Conservation (phyloP, 2,888 invertebrate species). For the Ctena decussata region DNA sequence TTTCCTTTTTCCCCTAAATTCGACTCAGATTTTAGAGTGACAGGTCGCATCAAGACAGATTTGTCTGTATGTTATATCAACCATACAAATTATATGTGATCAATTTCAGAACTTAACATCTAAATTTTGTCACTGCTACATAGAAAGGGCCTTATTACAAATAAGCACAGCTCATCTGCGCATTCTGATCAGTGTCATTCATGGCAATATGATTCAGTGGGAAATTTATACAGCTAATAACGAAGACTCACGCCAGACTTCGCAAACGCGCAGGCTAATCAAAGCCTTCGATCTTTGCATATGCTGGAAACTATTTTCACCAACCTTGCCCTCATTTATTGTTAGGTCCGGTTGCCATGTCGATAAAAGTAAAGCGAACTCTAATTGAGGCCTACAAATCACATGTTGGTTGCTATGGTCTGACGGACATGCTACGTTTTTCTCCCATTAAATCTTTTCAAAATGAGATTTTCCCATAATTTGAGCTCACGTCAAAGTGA, state of each 20-base stretch:
- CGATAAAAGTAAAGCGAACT: background rate
- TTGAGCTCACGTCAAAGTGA: background rate
- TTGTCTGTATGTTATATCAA: slow-evolving; percentile 35
- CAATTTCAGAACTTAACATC: slow-evolving; percentile 41
- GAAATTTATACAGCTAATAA: no score
- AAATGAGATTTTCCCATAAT: background rate
- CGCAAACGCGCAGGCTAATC: background rate
- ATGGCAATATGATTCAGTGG: background rate
- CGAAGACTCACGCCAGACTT: background rate
- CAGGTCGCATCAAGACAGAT: slow-evolving; percentile 38
- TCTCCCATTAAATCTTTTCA: no score
- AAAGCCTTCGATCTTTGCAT: background rate
- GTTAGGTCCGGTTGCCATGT: background rate
- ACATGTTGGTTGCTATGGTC: background rate
- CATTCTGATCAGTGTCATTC: background rate
- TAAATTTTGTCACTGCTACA: background rate
- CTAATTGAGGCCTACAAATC: background rate
- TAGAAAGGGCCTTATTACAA: background rate
- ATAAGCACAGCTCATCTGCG: background rate
- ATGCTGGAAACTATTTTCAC: background rate
- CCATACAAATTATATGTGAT: slow-evolving; percentile 55
- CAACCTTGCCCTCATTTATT: background rate
- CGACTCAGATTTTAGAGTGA: no score
- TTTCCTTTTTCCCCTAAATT: no score
- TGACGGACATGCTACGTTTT: background rate